A percentile compares a stretch with the other conserved stretches of the same genome.
These are phyloP conservation scores for Kradibia gibbosae DNA, from an alignment of 1,140 invertebrate genomes.

Conservation along the genomic window DNA sequence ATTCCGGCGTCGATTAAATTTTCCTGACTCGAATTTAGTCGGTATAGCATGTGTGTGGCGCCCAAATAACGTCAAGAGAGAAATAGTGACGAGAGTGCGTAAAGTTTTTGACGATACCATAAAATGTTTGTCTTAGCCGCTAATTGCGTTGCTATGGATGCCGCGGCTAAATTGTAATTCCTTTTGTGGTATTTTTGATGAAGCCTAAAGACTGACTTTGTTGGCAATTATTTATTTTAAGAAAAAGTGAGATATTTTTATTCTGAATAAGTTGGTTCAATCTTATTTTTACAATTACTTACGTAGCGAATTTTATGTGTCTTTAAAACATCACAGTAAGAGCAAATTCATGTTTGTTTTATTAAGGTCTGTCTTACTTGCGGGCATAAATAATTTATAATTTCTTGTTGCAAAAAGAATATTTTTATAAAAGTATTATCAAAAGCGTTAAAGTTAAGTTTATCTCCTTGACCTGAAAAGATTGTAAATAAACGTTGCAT, in stretches of 20 bases:
- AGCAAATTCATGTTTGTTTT: too few relatives aligned
- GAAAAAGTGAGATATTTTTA: background rate
- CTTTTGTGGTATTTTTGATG: slow-evolving; percentile 27
- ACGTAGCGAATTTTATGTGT: too few relatives aligned
- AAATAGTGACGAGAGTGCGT: background rate
- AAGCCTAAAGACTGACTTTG: background rate
- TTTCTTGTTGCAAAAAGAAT: too few relatives aligned
- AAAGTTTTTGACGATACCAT: slow-evolving; percentile 47
- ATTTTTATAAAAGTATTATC: too few relatives aligned
- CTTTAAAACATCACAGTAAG: too few relatives aligned
- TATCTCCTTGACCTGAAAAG: too few relatives aligned
- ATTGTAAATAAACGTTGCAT: too few relatives aligned
- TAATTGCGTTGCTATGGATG: slow-evolving; percentile 37
- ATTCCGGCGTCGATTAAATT: slow-evolving; percentile 48
- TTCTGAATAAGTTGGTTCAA: background rate
- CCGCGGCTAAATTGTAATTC: slow-evolving; percentile 45
- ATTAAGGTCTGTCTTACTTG: too few relatives aligned
- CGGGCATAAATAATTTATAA: too few relatives aligned
- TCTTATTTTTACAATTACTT: background rate
- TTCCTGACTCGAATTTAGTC: slow-evolving; percentile 31
- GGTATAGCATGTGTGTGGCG: background rate
- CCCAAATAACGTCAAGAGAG: slow-evolving; percentile 16
- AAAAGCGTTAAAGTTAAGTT: too few relatives aligned
- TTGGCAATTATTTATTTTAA: background rate
- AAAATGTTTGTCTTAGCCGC: slow-evolving; percentile 40